A percentile compares a stretch with the other conserved stretches of the same genome.
Evolutionary conservation across 2,888 invertebrate genomes (phyloP).

Genomic region (Hipparchia sbordonii): DNA sequence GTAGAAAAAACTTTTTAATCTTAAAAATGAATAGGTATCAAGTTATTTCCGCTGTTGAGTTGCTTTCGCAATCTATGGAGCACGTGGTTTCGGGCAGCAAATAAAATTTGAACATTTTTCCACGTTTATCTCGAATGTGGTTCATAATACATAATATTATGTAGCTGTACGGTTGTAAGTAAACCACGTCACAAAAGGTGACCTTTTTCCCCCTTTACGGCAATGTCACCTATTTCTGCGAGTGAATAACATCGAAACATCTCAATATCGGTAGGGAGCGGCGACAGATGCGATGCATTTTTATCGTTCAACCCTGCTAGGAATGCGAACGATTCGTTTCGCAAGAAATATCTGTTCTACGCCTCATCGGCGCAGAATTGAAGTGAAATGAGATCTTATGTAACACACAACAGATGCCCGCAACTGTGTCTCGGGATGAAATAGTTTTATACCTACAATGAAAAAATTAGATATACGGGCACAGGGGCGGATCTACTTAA

Average conservation of each 20-base stretch:
- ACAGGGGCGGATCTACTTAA: too few species aligned
- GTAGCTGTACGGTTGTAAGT: too few species aligned
- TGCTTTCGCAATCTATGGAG: too few species aligned
- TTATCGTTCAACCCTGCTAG: not conserved
- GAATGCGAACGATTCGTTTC: constrained; percentile 4
- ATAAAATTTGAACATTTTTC: too few species aligned
- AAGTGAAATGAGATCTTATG: constrained; percentile 11
- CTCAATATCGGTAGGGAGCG: not conserved
- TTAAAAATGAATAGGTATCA: too few species aligned
- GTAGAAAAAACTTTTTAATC: too few species aligned
- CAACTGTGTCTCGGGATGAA: not conserved
- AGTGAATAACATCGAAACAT: not conserved
- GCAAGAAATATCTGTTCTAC: constrained; percentile 8
- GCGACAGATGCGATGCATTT: constrained; percentile 8
- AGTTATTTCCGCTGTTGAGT: too few species aligned
- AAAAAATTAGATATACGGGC: not conserved
- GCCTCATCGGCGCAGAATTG: not conserved
- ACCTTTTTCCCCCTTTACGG: too few species aligned
- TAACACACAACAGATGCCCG: constrained; percentile 1
- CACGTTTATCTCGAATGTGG: too few species aligned
- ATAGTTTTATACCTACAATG: not conserved
- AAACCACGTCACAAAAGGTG: too few species aligned
- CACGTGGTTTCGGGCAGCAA: too few species aligned
- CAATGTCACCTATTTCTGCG: not conserved
- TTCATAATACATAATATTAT: too few species aligned